These are phyloP conservation scores for Netta rufina DNA, from an alignment of 2,797 vertebrate species.

Conservation along the genomic window DNA sequence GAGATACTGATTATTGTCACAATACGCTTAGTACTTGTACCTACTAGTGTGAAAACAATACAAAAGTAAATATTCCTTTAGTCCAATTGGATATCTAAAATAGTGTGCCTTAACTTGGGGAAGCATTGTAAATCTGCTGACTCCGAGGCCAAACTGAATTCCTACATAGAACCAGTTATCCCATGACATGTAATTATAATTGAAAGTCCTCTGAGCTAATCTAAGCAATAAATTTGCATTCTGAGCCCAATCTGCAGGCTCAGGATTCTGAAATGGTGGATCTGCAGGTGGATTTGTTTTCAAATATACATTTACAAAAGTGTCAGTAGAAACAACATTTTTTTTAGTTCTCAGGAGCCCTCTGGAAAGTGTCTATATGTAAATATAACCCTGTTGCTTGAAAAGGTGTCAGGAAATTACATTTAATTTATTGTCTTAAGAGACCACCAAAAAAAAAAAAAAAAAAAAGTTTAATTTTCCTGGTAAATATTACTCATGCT, in stretches of 20 bases:
- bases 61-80: background rate
- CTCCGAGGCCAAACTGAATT: background rate
- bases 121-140: background rate
- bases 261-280: background rate
- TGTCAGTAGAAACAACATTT: background rate
- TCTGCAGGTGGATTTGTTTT: background rate
- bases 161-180: rapidly evolving
- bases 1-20: background rate
- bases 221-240: background rate
- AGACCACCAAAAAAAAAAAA: background rate
- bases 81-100: background rate
- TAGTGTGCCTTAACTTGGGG: rapidly evolving
- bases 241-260: background rate
- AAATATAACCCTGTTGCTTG: background rate
- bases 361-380: background rate
- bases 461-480: background rate
- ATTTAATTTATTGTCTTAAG: conserved; percentile 38
- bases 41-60: background rate
- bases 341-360: background rate
- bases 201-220: background rate
- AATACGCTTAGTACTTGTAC: background rate
- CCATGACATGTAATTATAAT: background rate
- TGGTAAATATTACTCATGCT: background rate
- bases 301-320: background rate
- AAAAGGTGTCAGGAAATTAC: background rate